These are phyloP conservation scores for Sebastes ruberrimus DNA, from an alignment of 2,797 vertebrate species.

Conservation along the genomic window DNA sequence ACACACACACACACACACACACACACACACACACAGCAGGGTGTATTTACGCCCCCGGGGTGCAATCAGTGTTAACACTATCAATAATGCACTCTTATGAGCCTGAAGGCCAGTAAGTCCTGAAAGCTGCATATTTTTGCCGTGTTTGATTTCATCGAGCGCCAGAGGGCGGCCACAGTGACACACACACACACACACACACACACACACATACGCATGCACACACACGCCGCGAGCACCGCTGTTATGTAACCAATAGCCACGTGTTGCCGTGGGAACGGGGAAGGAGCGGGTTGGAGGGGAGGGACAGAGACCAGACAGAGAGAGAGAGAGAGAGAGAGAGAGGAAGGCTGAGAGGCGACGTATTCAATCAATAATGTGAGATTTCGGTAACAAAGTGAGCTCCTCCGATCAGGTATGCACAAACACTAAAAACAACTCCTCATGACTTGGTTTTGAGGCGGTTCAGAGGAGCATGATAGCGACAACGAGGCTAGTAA, in stretches of 20 bases:
- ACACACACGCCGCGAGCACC: background rate
- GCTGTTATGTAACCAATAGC: slow-evolving; percentile 65
- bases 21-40: background rate
- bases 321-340: background rate
- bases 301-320: slow-evolving; percentile 11
- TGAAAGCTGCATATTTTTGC: slow-evolving; percentile 19
- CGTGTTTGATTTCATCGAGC: slow-evolving; percentile 33
- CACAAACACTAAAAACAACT: slow-evolving; percentile 6
- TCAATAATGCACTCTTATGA: slow-evolving; percentile 25
- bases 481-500: slow-evolving; percentile 24
- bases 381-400: slow-evolving; percentile 2
- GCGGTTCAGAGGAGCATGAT: background rate
- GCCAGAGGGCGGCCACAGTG: slow-evolving; percentile 1
- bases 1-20: background rate
- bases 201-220: background rate
- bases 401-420: background rate
- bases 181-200: slow-evolving; percentile 23
- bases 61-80: slow-evolving; percentile 25
- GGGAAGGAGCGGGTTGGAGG: slow-evolving; percentile 17
- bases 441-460: background rate
- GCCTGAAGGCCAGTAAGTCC: slow-evolving; percentile 11
- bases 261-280: slow-evolving; percentile 70
- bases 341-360: background rate
- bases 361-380: slow-evolving; percentile 27
- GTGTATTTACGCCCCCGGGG: background rate